Base-by-base conservation (phyloP, 1,140 invertebrate species). In the Ylistrum balloti region DNA sequence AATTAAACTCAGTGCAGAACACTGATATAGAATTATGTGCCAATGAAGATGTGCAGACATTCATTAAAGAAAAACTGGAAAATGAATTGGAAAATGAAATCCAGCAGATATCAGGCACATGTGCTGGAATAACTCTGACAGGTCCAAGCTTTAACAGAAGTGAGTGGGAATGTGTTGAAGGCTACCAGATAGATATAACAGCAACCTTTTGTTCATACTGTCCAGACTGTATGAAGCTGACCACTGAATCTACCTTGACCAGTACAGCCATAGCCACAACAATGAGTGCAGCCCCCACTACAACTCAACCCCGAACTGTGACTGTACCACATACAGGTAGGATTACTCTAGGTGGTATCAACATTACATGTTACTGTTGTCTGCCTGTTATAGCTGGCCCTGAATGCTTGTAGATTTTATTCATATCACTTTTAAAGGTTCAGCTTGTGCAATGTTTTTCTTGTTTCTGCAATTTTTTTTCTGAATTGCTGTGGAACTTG, bases 31-130 rank as follows among this genome's bases (percentile, higher is more conserved):
- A 74, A 74, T 74, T n/a, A 1, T 74, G 56, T 74, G 56, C 56
- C 56, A 74, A 74, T 74, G 20, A 5, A 74, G n/a, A n/a, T 28
- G 22, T 74, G 13, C 56, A 74, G 56, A 74, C 22, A 74, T 74
- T 28, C 56, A 74, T 74, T 28, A 28, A 74, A 28, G 56, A 74
- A 74, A 74, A 74, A 74, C n/a, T 74, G 3, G 28, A 74, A 74
- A 74, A 74, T 74, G 56, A 74, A 74, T 28, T 74, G n/a, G 56
- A 74, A 74, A 74, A 11, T 74, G 56, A 74, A 74, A n/a, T 74
- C 17, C 56, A 74, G 56, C 22, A 74, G n/a, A 74, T 74, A 28
- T 74, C 56, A n/a, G 22, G 22, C 56, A 74, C 56, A 11, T 74
- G 56, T 74, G 56, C 56, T 28, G 56, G 56, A n/a, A n/a, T 74